Conservation (phyloP, 2,113 vertebrate species). For the Seriola aureovittata region DNA sequence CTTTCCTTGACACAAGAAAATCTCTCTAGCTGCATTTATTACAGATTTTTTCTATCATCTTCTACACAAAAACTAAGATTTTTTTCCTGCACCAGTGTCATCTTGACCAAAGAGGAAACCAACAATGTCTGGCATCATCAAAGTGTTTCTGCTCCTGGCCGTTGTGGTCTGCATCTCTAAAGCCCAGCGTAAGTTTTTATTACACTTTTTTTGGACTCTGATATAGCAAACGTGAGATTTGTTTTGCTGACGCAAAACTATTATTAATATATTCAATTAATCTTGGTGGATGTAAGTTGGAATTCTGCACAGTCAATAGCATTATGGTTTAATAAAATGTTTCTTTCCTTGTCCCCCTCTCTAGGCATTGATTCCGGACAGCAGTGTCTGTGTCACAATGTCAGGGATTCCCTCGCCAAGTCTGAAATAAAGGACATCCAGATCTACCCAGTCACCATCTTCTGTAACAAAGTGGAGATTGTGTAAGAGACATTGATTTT, state of each 20-base stretch:
- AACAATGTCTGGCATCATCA: slow-evolving; percentile 65
- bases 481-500: slow-evolving; percentile 67
- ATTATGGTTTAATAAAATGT: background rate
- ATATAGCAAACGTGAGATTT: background rate
- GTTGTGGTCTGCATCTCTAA: slow-evolving; percentile 53
- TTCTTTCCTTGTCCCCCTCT: slow-evolving; percentile 5
- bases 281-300: background rate
- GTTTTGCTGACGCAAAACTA: background rate
- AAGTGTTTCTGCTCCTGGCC: slow-evolving; percentile 68
- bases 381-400: slow-evolving; percentile 65
- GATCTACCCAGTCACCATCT: slow-evolving; percentile 59
- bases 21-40: background rate
- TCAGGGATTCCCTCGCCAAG: fast-evolving
- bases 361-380: slow-evolving; percentile 20
- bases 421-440: slow-evolving; percentile 59
- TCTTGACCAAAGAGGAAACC: slow-evolving; percentile 35
- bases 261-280: background rate
- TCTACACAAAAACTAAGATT: background rate
- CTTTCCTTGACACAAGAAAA: background rate
- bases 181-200: slow-evolving; percentile 68
- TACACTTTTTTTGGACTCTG: background rate
- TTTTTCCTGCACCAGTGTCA: background rate
- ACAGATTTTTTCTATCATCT: background rate
- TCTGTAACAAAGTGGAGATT: slow-evolving; percentile 77
- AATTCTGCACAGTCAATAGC: background rate